Base-by-base conservation (phyloP, 2,797 vertebrate species). In the Epinephelus coioides region DNA sequence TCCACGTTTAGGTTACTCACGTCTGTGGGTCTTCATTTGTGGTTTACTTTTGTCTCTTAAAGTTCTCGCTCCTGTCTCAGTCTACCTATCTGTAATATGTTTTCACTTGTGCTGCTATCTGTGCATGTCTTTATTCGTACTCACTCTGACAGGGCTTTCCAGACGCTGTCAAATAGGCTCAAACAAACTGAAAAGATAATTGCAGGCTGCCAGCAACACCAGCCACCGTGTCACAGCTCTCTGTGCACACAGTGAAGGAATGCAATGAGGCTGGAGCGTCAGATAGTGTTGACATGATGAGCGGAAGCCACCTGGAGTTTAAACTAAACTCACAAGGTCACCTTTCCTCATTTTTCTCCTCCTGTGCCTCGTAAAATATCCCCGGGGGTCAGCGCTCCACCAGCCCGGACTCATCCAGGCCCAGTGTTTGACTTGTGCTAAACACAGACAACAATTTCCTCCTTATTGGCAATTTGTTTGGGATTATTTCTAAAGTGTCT, bases 251-350 rank as follows among this genome's bases (percentile, higher is more conserved):
- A 69, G 72, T 49, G 27, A 60, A 91, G 87, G 87, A 91, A 92
- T 90, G 88, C 74, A 69, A 47, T 27, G 19, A 62, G 76, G 60
- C 70, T 57, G 76, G 8, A 86, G 82, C 34, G 17, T 69, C 69
- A 30, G 57, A 53, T 66, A 30, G 79, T 63, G 73, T 85, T 86
- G 88, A 92, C 89, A 92, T 81, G 78, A 78, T 34, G 70, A 89
- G 73, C 62, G 51, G 89, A 91, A 92, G 86, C 88, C 88, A 91
- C 89, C 89, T 91, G 89, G 88, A 89, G 83, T 83, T 83, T 76
- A 83, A 82, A 86, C 73, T 64, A 50, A 92, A 90, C 85, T 81
- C 46, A 7, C 82, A 87, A 93, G 85, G 87, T 87, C 84, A 90
- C 86, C 76, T 81, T 82, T 82, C 38, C 66, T 73, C 34, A 63